phyloP scores from a whole-genome alignment of 2,797 vertebrate genomes.

The Staurois parvus region DNA sequence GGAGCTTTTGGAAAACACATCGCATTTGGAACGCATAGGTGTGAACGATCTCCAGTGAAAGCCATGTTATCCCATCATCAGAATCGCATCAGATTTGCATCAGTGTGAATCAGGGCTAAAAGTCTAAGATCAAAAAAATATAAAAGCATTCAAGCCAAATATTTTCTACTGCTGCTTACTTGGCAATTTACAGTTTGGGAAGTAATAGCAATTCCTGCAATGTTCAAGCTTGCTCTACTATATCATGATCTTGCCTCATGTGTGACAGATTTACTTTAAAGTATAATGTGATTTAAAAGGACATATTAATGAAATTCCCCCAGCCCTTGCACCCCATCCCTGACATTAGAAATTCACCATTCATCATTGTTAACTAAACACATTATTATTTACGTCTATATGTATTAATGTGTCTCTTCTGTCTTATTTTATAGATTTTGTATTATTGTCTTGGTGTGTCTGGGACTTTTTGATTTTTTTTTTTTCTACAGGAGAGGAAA shows the following conservation, averaged over 20 bases:
- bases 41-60: too few species aligned
- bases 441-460: not conserved
- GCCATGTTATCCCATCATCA: too few species aligned
- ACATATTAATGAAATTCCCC: constrained; percentile 78
- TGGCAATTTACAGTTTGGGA: not conserved
- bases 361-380: constrained; percentile 72
- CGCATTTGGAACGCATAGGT: too few species aligned
- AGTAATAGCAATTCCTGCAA: not conserved
- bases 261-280: constrained; percentile 72
- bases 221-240: not conserved
- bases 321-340: constrained; percentile 74
- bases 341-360: constrained; percentile 76
- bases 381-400: constrained; percentile 66
- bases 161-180: not conserved
- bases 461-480: not conserved
- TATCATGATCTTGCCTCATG: not conserved
- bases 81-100: too few species aligned
- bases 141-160: not conserved
- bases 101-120: too few species aligned
- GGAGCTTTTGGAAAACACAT: too few species aligned
- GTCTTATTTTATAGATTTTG: constrained; percentile 6
- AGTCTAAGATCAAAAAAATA: too few species aligned
- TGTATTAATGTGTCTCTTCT: constrained; percentile 51
- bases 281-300: constrained; percentile 82
- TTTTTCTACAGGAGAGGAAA: constrained; percentile 46